Conservation (phyloP, 1,140 invertebrate genomes). For the Plectrocnemia conspersa region DNA sequence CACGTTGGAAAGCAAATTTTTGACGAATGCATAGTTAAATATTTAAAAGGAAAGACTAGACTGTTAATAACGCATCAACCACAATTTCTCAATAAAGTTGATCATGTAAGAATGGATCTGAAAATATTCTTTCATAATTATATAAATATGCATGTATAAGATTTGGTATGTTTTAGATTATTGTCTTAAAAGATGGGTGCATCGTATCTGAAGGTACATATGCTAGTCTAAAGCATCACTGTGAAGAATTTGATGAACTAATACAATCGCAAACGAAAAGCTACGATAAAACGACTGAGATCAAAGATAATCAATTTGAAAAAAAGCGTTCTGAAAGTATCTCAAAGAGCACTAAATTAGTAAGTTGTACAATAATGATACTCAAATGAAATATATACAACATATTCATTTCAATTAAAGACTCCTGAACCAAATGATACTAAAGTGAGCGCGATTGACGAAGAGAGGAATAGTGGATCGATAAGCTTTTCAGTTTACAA, state of each 20-base stretch:
- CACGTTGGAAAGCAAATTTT: conserved; percentile 76
- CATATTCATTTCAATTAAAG: too few species aligned
- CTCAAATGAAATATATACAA: too few species aligned
- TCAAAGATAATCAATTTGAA: too few species aligned
- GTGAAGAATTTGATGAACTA: conserved; percentile 46
- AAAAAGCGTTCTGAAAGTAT: too few species aligned
- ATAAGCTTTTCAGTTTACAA: conserved; percentile 3
- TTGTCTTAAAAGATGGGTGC: conserved; percentile 42
- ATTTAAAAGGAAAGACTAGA: conserved; percentile 52
- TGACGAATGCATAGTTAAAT: conserved; percentile 62
- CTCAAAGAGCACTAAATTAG: too few species aligned
- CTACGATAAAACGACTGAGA: conserved; percentile 32
- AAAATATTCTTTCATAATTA: background rate
- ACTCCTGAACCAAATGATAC: too few species aligned
- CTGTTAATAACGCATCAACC: conserved; percentile 73
- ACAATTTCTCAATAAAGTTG: conserved; percentile 63
- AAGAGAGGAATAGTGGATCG: conserved; percentile 1
- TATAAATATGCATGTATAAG: background rate
- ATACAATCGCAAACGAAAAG: conserved; percentile 37
- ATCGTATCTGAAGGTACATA: conserved; percentile 43
- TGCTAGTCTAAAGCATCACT: conserved; percentile 41
- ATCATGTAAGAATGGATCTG: conserved; percentile 37
- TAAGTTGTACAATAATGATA: too few species aligned
- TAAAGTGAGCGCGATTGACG: background rate
- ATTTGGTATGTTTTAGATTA: conserved; percentile 37